Conservation (phyloP, 2,797 vertebrate genomes). For the Bovichtus variegatus region DNA sequence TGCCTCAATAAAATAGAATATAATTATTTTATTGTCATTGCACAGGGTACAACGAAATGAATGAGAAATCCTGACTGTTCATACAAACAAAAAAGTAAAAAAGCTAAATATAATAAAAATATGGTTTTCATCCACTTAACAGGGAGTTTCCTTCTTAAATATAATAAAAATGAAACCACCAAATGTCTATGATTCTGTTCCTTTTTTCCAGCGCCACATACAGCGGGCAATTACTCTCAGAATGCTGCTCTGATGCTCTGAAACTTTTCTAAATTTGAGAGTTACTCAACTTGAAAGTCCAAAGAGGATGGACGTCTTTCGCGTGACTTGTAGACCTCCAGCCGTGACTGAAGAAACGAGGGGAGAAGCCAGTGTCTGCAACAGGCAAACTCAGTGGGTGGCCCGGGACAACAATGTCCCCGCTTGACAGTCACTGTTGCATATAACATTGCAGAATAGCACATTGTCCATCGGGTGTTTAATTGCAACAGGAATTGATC, state of each 20-base stretch:
- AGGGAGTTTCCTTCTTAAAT: neutral
- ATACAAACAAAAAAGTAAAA: too few relatives aligned
- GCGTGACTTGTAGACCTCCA: neutral
- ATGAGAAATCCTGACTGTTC: too few relatives aligned
- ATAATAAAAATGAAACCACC: neutral
- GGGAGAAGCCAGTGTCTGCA: neutral
- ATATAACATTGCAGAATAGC: neutral
- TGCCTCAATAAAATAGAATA: too few relatives aligned
- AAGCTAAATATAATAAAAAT: too few relatives aligned
- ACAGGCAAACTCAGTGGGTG: neutral
- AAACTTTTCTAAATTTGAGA: neutral
- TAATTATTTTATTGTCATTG: too few relatives aligned
- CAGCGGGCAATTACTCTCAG: neutral
- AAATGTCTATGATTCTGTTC: neutral
- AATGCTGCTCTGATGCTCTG: neutral
- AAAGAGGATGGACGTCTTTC: neutral
- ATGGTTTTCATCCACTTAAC: neutral
- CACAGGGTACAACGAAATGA: too few relatives aligned
- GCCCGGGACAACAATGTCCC: too few relatives aligned
- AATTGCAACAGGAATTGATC: neutral
- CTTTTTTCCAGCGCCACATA: neutral
- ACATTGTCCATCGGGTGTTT: neutral
- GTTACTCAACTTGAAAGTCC: neutral
- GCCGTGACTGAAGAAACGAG: slow-evolving; percentile 30
- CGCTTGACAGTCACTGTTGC: neutral